These are phyloP conservation scores for Drosophila pseudotakahashii DNA, from an alignment of 2,888 invertebrate species.

Conservation along the genomic window DNA sequence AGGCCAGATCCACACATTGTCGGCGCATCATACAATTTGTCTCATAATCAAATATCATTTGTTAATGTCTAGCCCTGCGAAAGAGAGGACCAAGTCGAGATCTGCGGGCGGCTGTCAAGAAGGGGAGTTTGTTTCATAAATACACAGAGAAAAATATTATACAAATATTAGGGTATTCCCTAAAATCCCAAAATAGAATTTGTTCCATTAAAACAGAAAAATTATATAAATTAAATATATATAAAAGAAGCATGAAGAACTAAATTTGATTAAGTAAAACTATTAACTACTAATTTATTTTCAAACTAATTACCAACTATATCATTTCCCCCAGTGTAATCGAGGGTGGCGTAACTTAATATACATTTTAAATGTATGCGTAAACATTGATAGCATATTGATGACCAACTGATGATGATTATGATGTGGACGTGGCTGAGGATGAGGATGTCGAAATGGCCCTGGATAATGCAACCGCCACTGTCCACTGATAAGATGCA, in stretches of 20 bases:
- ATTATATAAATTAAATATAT: no score
- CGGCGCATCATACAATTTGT: conserved; percentile 77
- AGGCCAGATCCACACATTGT: conserved; percentile 37
- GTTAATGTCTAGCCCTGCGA: conserved; percentile 70
- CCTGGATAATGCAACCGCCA: conserved; percentile 57
- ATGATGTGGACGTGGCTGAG: conserved; percentile 20
- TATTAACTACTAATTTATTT: background rate
- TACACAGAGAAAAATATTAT: conserved; percentile 3
- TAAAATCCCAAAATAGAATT: no score
- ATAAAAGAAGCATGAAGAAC: no score
- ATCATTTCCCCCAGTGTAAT: conserved; percentile 14
- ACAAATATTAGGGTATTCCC: no score
- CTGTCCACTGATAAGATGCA: conserved; percentile 65
- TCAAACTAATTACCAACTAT: background rate
- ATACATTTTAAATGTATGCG: conserved; percentile 73
- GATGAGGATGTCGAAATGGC: conserved; percentile 31
- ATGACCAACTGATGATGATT: conserved; percentile 51
- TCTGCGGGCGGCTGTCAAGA: conserved; percentile 35
- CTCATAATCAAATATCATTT: conserved; percentile 80
- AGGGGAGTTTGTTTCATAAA: background rate
- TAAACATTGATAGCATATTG: conserved; percentile 78
- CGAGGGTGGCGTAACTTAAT: conserved; percentile 58
- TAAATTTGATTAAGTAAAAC: no score
- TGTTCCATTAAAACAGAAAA: no score
- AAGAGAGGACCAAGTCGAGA: conserved; percentile 21